These are phyloP conservation scores for Gyrodactylus salaris DNA, from an alignment of 1,140 invertebrate species.

Conservation along the genomic window DNA sequence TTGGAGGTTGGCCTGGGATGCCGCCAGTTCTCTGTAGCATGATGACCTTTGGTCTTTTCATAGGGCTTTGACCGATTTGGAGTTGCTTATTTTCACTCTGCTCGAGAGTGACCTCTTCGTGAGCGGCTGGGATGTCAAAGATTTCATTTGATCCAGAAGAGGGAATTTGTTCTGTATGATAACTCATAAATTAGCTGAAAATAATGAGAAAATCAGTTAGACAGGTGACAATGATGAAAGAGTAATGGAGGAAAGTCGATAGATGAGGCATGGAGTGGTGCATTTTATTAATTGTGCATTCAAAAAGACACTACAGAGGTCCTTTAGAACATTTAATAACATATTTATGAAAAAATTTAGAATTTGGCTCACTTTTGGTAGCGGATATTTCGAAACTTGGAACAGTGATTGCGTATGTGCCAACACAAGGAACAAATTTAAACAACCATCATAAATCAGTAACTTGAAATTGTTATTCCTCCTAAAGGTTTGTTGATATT, in stretches of 20 bases:
- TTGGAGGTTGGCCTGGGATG: background rate
- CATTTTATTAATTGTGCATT: background rate
- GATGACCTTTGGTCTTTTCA: background rate
- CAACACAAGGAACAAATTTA: background rate
- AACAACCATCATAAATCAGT: too few relatives aligned
- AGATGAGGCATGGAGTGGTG: too few relatives aligned
- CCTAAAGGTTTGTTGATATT: too few relatives aligned
- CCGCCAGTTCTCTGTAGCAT: background rate
- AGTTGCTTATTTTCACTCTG: background rate
- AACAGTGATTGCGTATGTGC: background rate
- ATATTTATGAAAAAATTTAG: background rate
- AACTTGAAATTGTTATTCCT: too few relatives aligned
- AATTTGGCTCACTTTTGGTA: background rate
- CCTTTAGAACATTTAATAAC: background rate
- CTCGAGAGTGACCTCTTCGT: background rate
- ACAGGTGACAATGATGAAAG: background rate
- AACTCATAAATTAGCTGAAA: background rate
- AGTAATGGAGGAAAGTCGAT: too few relatives aligned
- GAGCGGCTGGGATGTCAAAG: background rate
- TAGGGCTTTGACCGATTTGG: background rate
- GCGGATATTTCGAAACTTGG: background rate
- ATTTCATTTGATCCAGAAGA: background rate
- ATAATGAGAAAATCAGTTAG: background rate
- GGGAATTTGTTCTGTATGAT: background rate
- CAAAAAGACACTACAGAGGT: background rate